phyloP scores from a whole-genome alignment of 2,113 vertebrate genomes.

The Myotis lucifugus region DNA sequence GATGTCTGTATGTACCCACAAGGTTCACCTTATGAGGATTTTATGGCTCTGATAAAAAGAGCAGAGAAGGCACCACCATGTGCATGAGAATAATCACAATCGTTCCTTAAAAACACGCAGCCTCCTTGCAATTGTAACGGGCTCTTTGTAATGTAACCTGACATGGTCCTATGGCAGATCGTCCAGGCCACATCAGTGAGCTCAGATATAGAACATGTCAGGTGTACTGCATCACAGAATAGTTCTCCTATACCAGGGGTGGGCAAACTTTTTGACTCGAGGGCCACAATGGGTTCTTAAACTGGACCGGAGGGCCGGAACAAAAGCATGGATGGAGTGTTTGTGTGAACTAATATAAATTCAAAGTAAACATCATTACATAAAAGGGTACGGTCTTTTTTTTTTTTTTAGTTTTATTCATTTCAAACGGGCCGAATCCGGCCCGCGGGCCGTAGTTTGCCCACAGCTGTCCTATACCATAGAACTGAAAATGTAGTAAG shows the following conservation, averaged over 20 bases:
- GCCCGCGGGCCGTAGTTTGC: too few relatives aligned
- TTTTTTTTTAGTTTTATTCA: too few relatives aligned
- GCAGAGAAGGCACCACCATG: background rate
- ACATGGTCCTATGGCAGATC: background rate
- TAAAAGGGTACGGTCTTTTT: too few relatives aligned
- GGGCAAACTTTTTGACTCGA: too few relatives aligned
- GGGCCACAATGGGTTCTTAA: too few relatives aligned
- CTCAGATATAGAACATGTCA: background rate
- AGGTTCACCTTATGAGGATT: background rate
- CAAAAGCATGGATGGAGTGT: too few relatives aligned
- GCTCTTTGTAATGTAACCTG: background rate
- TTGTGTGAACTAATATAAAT: too few relatives aligned
- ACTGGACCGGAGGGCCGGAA: too few relatives aligned
- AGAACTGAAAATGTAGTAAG: background rate
- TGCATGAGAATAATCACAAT: background rate
- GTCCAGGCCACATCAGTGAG: background rate
- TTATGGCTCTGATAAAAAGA: background rate
- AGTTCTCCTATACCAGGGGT: background rate
- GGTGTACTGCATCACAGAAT: background rate
- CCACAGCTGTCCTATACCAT: background rate
- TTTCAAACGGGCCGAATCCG: too few relatives aligned
- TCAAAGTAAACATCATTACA: too few relatives aligned
- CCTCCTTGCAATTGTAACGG: background rate
- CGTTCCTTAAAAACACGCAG: background rate
- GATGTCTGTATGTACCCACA: background rate